Base-by-base conservation (phyloP, 2,113 vertebrate species). In the Alces alces region DNA sequence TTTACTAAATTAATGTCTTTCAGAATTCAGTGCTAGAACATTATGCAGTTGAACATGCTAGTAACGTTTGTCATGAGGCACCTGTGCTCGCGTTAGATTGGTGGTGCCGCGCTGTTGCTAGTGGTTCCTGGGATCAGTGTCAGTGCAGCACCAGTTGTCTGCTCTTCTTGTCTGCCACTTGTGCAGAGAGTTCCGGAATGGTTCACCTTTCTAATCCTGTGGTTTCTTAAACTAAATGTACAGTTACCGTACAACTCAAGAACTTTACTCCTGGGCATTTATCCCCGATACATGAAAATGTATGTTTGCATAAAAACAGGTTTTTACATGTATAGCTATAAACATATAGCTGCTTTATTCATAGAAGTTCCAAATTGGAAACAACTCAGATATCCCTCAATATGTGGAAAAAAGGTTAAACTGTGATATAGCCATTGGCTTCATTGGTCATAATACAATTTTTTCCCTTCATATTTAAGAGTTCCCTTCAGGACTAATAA, bases 1-100 rank as follows among this genome's bases (percentile, higher is more conserved):
- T 99, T 99, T 99, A 99, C 99, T 99, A 99, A 99, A 99, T 99
- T 99, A 99, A 99, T 98, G 99, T 99, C 99, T 99, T 99, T 99
- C 99, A 99, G 99, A 99, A 99, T 99, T 99, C 99, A 99, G 99
- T 99, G 99, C 99, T 99, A 99, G 99, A 99, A 99, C 99, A 99
- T 99, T 98, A 99, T 99, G 99, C 99, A 99, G 99, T 99, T 99
- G 99, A 99, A 99, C 99, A 99, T 99, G 99, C 99, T 99, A 99
- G 98, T 99, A 99, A 98, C 98, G 99, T 99, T 98, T 98, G 98
- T 99, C 99, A 99, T 99, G 99, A 99, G 99, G 99, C 99, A 99
- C 99, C 99, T 99, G 99, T 99, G 99, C 99, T 99, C 99, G 98
- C 99, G 98, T 99, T 98, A 99, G 98, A 92, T 98, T 98, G 98